These are phyloP conservation scores for Ascidia mentula DNA, from an alignment of 23 tunicate genomes.

Conservation along the genomic window DNA sequence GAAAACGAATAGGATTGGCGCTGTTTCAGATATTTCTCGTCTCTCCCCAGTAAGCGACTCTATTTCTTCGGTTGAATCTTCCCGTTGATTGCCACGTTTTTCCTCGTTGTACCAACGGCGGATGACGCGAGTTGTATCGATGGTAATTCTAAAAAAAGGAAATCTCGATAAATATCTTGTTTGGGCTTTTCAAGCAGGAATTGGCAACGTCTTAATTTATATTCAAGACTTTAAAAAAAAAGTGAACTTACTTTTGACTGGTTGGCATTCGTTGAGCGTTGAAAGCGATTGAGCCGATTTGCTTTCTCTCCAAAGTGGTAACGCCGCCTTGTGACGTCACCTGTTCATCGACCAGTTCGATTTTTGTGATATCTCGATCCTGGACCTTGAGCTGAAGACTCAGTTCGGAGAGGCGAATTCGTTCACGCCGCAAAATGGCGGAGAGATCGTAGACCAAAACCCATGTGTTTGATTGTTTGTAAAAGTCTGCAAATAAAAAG, in stretches of 20 bases:
- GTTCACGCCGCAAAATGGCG: conserved; percentile 32
- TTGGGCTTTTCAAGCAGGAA: too few species aligned
- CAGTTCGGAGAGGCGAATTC: conserved; percentile 52
- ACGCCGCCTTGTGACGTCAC: background rate
- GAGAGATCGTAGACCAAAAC: conserved; percentile 43
- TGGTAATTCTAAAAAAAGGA: conserved; percentile 14
- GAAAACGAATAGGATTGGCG: conserved; percentile 45
- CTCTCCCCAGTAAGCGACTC: background rate
- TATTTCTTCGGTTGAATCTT: background rate
- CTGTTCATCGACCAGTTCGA: conserved; percentile 41
- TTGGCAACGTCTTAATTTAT: background rate
- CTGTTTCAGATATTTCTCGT: background rate
- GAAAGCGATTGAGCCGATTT: conserved; percentile 21
- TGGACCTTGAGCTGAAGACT: background rate
- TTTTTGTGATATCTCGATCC: conserved; percentile 10
- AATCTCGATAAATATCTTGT: background rate
- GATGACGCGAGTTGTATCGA: conserved; percentile 27
- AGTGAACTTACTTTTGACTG: conserved; percentile 15
- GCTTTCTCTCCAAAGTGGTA: conserved; percentile 6
- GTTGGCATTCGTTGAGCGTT: conserved; percentile 8
- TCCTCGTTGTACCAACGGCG: conserved; percentile 47
- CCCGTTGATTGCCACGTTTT: background rate
- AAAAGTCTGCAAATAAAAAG: conserved; percentile 29
- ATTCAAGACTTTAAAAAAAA: background rate
- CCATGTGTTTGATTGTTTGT: conserved; percentile 28